Conservation (phyloP, 2,113 vertebrate species). For the Ochotona curzoniae region DNA sequence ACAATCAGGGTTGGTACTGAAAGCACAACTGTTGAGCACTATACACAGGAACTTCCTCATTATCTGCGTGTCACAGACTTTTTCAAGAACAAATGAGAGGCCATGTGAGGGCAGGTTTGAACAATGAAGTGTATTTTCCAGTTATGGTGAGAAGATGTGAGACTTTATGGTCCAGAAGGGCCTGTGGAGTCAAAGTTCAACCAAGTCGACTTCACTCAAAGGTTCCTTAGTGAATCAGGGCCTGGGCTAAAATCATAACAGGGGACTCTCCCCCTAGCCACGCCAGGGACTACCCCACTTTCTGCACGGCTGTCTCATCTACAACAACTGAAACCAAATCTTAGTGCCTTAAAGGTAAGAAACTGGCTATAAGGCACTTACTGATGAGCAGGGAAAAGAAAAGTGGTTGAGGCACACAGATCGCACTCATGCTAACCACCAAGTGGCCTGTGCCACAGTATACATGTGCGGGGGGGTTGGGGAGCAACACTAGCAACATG, state of each 20-base stretch:
- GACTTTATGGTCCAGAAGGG: constrained; percentile 8
- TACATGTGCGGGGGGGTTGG: neutral
- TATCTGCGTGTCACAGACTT: neutral
- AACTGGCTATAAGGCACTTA: constrained; percentile 25
- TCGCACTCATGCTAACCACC: neutral
- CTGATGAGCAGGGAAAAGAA: neutral
- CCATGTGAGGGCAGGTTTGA: neutral
- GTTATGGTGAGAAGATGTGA: neutral
- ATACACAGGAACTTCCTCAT: neutral
- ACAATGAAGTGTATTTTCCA: neutral
- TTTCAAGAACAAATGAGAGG: constrained; percentile 4
- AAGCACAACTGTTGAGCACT: neutral
- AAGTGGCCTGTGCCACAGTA: neutral
- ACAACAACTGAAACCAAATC: constrained; percentile 12
- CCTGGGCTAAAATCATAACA: neutral
- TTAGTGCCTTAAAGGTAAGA: constrained; percentile 23
- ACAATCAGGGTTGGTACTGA: constrained; percentile 7
- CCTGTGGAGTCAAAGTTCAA: constrained; percentile 35
- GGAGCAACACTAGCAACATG: neutral
- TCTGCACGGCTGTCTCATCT: neutral
- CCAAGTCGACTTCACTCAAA: neutral
- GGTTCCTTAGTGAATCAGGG: neutral
- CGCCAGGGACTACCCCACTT: neutral
- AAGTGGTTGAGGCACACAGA: neutral
- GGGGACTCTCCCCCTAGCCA: neutral